Conservation (phyloP, 2,797 vertebrate genomes). For the Choloepus didactylus region DNA sequence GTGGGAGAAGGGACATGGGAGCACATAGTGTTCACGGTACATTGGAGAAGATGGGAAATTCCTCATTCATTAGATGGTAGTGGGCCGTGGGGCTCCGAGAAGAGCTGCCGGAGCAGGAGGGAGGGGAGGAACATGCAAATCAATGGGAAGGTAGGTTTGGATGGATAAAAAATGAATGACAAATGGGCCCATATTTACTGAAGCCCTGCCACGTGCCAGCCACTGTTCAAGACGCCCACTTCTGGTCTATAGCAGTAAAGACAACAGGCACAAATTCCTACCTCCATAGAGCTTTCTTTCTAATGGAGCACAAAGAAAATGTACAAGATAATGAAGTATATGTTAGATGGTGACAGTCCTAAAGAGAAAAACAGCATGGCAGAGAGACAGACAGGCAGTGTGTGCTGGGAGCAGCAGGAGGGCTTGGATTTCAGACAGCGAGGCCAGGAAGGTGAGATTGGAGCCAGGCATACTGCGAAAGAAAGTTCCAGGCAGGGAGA, state of each 20-base stretch:
- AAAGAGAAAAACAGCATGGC: rapidly evolving
- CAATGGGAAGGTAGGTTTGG: background rate
- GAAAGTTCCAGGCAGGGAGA: background rate
- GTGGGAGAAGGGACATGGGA: too few species aligned
- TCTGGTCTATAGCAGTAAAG: background rate
- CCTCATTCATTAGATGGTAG: background rate
- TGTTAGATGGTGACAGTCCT: background rate
- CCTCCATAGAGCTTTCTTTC: background rate
- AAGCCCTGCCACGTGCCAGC: background rate
- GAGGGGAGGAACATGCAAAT: background rate
- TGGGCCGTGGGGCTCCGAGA: background rate
- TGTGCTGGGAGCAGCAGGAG: background rate
- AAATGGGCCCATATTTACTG: background rate
- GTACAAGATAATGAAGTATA: background rate
- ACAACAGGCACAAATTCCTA: background rate
- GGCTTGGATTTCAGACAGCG: background rate
- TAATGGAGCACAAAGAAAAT: background rate
- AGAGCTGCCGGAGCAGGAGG: background rate
- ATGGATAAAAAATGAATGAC: background rate
- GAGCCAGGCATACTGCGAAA: background rate
- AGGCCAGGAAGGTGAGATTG: background rate
- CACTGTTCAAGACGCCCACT: background rate
- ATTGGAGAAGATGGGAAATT: background rate
- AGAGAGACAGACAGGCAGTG: background rate
- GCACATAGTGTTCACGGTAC: background rate